Percentiles rank a stretch among this genome's conserved stretches.
phyloP scores from a whole-genome alignment of 2,888 invertebrate species.

The Nineta flava region DNA sequence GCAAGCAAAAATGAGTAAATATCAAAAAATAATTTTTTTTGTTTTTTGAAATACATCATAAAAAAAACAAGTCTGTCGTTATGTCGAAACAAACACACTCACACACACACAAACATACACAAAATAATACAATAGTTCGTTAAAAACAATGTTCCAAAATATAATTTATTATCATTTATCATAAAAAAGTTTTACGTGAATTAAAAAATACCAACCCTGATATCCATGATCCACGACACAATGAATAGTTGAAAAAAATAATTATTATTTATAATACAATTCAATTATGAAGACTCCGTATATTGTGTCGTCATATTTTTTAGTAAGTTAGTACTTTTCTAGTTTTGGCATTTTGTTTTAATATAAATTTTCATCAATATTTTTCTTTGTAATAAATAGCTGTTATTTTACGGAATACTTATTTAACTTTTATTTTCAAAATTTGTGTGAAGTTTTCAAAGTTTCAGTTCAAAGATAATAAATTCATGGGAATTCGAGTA shows the following conservation, averaged over 20 bases:
- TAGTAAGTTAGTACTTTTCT: no score
- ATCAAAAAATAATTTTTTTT: neutral
- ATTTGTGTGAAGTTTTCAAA: no score
- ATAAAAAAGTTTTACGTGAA: constrained; percentile 2
- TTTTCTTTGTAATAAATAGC: no score
- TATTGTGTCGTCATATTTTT: no score
- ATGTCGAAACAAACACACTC: neutral
- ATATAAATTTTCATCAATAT: no score
- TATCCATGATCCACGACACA: neutral
- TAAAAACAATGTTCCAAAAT: neutral
- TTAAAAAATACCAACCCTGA: neutral
- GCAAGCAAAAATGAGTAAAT: neutral
- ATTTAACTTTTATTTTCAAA: no score
- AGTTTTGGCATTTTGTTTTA: no score
- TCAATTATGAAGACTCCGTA: neutral
- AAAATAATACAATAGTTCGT: no score
- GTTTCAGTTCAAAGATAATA: no score
- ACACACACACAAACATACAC: neutral
- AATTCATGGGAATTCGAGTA: no score
- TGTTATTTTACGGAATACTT: no score
- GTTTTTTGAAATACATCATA: neutral
- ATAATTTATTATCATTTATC: constrained; percentile 4
- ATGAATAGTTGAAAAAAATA: neutral
- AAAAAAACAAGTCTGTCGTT: neutral
- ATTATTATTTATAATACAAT: neutral